These are phyloP conservation scores for Habrosyne pyritoides DNA, from an alignment of 2,888 invertebrate genomes.

Conservation along the genomic window DNA sequence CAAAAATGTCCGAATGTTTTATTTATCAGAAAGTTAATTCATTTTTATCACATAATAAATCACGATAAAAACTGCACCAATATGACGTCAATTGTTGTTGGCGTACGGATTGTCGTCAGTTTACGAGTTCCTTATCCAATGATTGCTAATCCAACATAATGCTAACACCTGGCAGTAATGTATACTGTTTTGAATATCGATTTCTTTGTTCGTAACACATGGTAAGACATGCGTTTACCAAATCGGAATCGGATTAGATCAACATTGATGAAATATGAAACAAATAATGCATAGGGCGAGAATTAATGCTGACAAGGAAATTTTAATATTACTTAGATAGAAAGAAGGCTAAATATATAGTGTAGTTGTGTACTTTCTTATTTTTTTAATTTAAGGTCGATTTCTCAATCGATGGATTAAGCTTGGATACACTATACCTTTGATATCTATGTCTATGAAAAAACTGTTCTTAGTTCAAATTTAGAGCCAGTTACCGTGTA, in stretches of 20 bases:
- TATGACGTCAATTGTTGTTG: neutral
- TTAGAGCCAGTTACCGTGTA: too few species aligned
- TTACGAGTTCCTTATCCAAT: neutral
- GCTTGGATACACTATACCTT: too few species aligned
- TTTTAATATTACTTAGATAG: too few species aligned
- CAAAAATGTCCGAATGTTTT: neutral
- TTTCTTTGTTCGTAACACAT: neutral
- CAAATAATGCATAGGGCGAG: neutral
- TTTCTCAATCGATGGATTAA: too few species aligned
- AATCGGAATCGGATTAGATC: neutral
- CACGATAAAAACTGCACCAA: neutral
- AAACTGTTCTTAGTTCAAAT: too few species aligned
- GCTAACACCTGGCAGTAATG: neutral
- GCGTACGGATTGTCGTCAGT: neutral
- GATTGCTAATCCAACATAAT: neutral
- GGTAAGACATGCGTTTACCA: too few species aligned
- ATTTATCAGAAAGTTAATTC: neutral
- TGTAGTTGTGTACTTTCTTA: too few species aligned
- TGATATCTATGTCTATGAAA: too few species aligned
- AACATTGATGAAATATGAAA: neutral
- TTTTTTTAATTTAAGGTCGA: too few species aligned
- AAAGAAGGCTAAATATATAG: too few species aligned
- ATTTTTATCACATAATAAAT: neutral
- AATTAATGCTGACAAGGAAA: constrained; percentile 12
- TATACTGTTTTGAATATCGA: neutral